Conservation (phyloP, 2,888 invertebrate genomes). For the Chelonus formosanus region DNA sequence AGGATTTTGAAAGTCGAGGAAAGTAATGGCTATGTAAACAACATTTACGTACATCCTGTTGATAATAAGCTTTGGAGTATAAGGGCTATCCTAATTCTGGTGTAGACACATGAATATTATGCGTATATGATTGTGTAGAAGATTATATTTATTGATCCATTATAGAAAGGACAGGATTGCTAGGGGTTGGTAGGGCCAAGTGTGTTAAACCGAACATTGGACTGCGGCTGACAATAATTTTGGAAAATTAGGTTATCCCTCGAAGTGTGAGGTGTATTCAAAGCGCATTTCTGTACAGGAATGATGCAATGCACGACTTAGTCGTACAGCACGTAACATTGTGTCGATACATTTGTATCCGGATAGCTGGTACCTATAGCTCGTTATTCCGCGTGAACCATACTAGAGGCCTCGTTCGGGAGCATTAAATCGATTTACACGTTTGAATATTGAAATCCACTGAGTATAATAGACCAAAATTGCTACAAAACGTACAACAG, state of each 20-base stretch:
- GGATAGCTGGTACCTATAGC: constrained; percentile 23
- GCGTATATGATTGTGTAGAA: constrained; percentile 1
- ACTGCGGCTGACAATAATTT: constrained; percentile 48
- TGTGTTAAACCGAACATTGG: constrained; percentile 9
- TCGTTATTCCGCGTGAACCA: constrained; percentile 34
- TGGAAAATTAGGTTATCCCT: constrained; percentile 50
- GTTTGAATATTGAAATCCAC: constrained; percentile 28
- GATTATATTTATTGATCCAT: constrained; percentile 17
- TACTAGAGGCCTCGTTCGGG: not conserved
- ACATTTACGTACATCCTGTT: not conserved
- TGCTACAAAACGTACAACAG: too few species aligned
- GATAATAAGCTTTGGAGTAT: constrained; percentile 15
- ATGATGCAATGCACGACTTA: constrained; percentile 14
- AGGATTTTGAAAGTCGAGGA: too few species aligned
- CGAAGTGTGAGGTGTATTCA: constrained; percentile 29
- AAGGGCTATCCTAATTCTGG: not conserved
- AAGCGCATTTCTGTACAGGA: constrained; percentile 10
- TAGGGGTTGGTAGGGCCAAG: constrained; percentile 5
- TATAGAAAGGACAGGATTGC: constrained; percentile 5
- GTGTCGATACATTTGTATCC: constrained; percentile 39
- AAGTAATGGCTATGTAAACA: too few species aligned
- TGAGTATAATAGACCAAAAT: constrained; percentile 5
- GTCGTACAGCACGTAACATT: constrained; percentile 24
- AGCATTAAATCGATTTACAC: constrained; percentile 25
- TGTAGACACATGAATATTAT: constrained; percentile 5